A percentile compares a stretch with the other conserved stretches of the same genome.
phyloP scores from a whole-genome alignment of 2,113 vertebrate species.

The Muntiacus muntjak region DNA sequence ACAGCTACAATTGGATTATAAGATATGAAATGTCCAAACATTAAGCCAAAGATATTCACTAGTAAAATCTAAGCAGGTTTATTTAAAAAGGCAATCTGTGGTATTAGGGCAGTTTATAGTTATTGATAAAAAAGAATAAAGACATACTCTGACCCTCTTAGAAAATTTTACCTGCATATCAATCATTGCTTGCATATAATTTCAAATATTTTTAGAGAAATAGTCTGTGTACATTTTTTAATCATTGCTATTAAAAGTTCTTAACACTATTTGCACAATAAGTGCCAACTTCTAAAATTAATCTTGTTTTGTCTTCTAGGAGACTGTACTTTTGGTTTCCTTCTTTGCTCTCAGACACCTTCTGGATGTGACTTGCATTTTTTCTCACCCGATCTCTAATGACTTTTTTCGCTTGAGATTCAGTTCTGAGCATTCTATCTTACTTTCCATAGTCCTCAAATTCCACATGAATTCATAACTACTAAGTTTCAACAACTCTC shows the following conservation, averaged over 20 bases:
- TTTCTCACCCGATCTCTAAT: neutral
- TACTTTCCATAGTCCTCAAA: neutral
- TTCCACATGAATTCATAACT: neutral
- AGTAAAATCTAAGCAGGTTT: neutral
- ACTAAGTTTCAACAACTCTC: neutral
- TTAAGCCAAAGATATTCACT: neutral
- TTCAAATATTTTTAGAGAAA: neutral
- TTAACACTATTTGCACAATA: neutral
- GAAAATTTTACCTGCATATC: neutral
- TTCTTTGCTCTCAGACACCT: neutral
- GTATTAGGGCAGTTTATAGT: neutral
- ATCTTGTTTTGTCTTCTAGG: neutral
- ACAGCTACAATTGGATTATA: neutral
- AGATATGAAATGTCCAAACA: neutral
- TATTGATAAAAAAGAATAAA: neutral
- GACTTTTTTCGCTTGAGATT: neutral
- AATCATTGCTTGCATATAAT: neutral
- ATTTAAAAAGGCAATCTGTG: neutral
- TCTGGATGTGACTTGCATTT: neutral
- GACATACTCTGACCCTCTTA: accelerated
- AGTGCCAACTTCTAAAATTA: neutral
- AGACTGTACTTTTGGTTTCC: neutral
- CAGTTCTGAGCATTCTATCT: neutral
- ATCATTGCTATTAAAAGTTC: neutral
- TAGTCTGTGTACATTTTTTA: neutral